Conservation (phyloP, 2,797 vertebrate species). For the Scolopax rusticola region DNA sequence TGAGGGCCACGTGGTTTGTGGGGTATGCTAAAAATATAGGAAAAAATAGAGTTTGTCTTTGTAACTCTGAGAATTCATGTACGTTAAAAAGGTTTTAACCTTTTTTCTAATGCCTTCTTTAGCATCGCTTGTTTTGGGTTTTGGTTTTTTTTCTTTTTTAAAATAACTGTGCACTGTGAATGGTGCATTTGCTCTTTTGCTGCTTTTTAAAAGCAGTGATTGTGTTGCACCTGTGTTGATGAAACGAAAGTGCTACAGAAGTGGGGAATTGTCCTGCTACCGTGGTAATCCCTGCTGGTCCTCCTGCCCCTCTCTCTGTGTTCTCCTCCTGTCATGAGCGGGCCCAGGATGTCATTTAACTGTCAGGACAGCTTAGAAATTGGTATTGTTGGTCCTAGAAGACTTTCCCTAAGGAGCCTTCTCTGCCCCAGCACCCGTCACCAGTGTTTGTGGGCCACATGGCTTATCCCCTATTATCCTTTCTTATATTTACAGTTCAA, state of each 20-base stretch:
- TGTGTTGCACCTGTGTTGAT: neutral
- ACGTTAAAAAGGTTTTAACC: neutral
- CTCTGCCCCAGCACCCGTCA: neutral
- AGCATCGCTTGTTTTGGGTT: neutral
- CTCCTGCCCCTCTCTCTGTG: neutral
- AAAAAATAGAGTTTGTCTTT: neutral
- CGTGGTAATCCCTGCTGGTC: neutral
- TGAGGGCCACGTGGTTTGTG: neutral
- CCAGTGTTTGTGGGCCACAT: rapidly evolving
- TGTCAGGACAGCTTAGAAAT: neutral
- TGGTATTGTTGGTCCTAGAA: neutral
- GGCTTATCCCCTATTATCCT: neutral
- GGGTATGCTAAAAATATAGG: neutral
- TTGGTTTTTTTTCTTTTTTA: no score
- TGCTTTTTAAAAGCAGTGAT: neutral
- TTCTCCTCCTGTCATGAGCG: neutral
- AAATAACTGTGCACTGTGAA: neutral
- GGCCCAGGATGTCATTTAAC: neutral
- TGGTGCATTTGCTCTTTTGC: neutral
- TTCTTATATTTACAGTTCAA: neutral
- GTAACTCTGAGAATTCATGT: neutral
- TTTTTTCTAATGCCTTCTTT: neutral
- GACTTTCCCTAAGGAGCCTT: neutral
- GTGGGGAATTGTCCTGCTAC: neutral
- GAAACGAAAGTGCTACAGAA: rapidly evolving